Percentiles rank a stretch among this genome's conserved stretches.
phyloP scores from a whole-genome alignment of 2,888 invertebrate species.

The Heterodera filipjevi region DNA sequence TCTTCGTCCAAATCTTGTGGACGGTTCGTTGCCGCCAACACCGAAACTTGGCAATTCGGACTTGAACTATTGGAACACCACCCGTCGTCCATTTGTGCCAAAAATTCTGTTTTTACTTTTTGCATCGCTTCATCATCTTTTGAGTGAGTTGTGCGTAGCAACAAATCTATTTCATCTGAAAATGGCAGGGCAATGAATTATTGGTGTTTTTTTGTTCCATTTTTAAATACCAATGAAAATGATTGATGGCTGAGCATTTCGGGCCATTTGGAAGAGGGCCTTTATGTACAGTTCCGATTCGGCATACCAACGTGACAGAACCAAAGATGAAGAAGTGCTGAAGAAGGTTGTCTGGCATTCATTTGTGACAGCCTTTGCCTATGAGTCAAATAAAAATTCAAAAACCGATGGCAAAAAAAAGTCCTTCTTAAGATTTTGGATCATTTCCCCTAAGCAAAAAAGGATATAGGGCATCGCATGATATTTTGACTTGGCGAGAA shows the following conservation, averaged over 20 bases:
- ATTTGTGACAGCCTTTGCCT: slow-evolving; percentile 90
- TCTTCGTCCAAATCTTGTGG: slow-evolving; percentile 97
- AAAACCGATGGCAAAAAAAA: neutral
- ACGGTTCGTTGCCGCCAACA: slow-evolving; percentile 96
- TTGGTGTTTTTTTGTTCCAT: too few relatives aligned
- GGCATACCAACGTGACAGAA: slow-evolving; percentile 90
- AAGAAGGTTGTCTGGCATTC: slow-evolving; percentile 96
- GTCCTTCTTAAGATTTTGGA: too few relatives aligned
- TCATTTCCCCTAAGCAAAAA: too few relatives aligned
- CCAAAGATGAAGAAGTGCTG: slow-evolving; percentile 92
- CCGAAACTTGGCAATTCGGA: slow-evolving; percentile 70
- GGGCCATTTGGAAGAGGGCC: slow-evolving; percentile 90
- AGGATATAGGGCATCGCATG: too few relatives aligned
- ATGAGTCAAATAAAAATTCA: neutral
- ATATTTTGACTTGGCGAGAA: too few relatives aligned
- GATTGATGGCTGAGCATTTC: slow-evolving; percentile 79
- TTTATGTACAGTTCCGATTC: slow-evolving; percentile 97
- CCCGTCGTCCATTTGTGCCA: slow-evolving; percentile 92
- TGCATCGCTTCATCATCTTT: slow-evolving; percentile 92
- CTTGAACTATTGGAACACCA: neutral
- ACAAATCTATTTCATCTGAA: slow-evolving; percentile 94
- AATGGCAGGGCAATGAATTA: slow-evolving; percentile 64
- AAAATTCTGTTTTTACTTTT: slow-evolving; percentile 93
- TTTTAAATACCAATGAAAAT: slow-evolving; percentile 69
- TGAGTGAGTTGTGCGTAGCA: slow-evolving; percentile 87